Evolutionary conservation across 2,888 invertebrate species (phyloP), one percentile per base, ranked within the genome.

Genomic region (Mesorhabditis spiculigera): DNA sequence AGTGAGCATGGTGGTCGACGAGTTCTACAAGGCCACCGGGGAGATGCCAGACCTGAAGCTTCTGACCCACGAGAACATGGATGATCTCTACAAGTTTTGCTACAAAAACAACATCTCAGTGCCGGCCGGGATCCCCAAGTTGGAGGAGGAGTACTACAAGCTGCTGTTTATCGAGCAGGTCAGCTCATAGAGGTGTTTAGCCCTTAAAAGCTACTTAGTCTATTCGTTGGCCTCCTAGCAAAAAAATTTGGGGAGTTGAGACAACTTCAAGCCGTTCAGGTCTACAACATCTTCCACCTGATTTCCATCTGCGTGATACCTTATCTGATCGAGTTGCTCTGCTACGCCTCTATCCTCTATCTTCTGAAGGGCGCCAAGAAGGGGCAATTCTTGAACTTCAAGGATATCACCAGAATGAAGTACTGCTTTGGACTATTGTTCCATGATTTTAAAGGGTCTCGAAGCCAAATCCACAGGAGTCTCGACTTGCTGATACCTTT

Each of bases 201-300:
- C 8, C n/a, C 58, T 50, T 50, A 50, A 50, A 50, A 50, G 0
- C 58, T 50, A 10, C n/a, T 50, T n/a, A 50, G 3, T 50, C 28
- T 50, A 50, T 50, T 50, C 58, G 8, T 28, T 28, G 3, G 28
- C 28, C 28, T 28, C 28, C 28, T 28, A 28, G 28, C 28, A 28
- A 28, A 1, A 1, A 28, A 28, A 28, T 28, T 28, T 28, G 1
- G 28, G 28, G 28, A 4, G 43, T 65, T 65, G n/a, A 16, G 43
- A 50, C 6, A 28, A 44, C n/a, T 28, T 45, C 43, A 67, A 65
- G 41, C 5, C 43, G 68, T 77, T 74, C 67, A 79, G 78, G 68
- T 77, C 5, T 80, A 78, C 70, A 80, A 77, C 66, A 69, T 77
- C 13, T 66, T 78, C 42, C 80, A 78, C 70, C 68, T 78, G 28